A percentile compares a stretch with the other conserved stretches of the same genome.
Conservation (phyloP, 2,888 invertebrate genomes). For the Agonopterix heracliana region DNA sequence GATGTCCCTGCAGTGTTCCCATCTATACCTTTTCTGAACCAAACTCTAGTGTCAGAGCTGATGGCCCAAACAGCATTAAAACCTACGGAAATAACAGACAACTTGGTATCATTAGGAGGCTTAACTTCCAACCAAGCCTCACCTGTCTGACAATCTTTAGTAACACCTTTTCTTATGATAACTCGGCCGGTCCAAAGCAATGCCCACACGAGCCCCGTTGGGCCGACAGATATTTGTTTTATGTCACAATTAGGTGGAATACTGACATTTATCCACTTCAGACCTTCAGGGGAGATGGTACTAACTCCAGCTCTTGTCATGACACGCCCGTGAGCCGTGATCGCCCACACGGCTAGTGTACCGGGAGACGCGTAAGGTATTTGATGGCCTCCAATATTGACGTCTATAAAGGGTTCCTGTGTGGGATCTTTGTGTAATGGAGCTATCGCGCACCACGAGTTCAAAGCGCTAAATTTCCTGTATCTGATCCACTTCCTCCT, state of each 20-base stretch:
- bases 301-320: slow-evolving; percentile 91
- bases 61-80: slow-evolving; percentile 87
- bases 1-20: slow-evolving; percentile 82
- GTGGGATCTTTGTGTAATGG: slow-evolving; percentile 93
- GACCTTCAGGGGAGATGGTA: slow-evolving; percentile 89
- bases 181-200: slow-evolving; percentile 89
- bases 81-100: slow-evolving; percentile 88
- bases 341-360: slow-evolving; percentile 91
- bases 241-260: slow-evolving; percentile 88
- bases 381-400: slow-evolving; percentile 89
- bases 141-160: slow-evolving; percentile 83
- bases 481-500: slow-evolving; percentile 93
- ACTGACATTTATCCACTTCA: slow-evolving; percentile 87
- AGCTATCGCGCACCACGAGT: slow-evolving; percentile 94
- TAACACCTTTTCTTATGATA: slow-evolving; percentile 88
- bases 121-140: slow-evolving; percentile 88
- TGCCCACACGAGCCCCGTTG: slow-evolving; percentile 92
- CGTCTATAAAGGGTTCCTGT: slow-evolving; percentile 94
- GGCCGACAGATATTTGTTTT: slow-evolving; percentile 89
- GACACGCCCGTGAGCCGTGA: slow-evolving; percentile 92
- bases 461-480: slow-evolving; percentile 90
- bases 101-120: slow-evolving; percentile 81
- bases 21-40: slow-evolving; percentile 88
- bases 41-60: slow-evolving; percentile 88
- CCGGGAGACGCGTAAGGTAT: slow-evolving; percentile 86